Base-by-base conservation (phyloP, 2,113 vertebrate species). In the Poeciliopsis retropinna region DNA sequence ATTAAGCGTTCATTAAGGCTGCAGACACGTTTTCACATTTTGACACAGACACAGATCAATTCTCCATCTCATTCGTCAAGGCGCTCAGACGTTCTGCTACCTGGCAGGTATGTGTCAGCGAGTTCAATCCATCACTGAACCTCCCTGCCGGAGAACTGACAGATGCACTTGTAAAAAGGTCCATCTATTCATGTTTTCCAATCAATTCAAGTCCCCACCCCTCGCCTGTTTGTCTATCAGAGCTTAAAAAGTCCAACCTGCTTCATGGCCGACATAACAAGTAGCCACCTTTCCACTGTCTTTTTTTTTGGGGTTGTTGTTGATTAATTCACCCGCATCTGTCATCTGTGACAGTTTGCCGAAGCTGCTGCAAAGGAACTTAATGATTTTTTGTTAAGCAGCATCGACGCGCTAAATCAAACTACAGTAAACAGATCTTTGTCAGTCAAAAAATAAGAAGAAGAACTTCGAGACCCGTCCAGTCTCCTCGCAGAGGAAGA, bases 121-220 rank as follows among this genome's bases (percentile, higher is more conserved):
- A 62, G 82, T 87, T 89, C 86, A 87, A 88, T 89, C 91, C 84
- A 89, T 93, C 86, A 86, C 70, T 31, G 51, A n/a, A 67, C 30
- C 47, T 2, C 67, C 86, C 82, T 72, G 79, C 69, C 69, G 41
- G 64, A 39, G 76, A 82, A 82, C 84, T 92, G 90, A 92, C 89
- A 84, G 82, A 86, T 86, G 84, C 88, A 85, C 87, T 90, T 92
- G 90, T 84, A 85, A 86, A 87, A 81, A 86, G 80, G 87, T 85
- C 87, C 85, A 82, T 84, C 65, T 64, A 84, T 89, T 87, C 86
- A 80, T 89, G 87, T 89, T 91, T 91, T 88, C 87, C 87, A 93
- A 90, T 90, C 87, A 88, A 82, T 90, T 88, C 68, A 78, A 85
- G 80, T 85, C 75, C 77, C 61, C 51, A 57, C 51, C 67, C 81